Evolutionary conservation across 2,888 invertebrate genomes (phyloP).

Genomic region (Diarsia brunnea): DNA sequence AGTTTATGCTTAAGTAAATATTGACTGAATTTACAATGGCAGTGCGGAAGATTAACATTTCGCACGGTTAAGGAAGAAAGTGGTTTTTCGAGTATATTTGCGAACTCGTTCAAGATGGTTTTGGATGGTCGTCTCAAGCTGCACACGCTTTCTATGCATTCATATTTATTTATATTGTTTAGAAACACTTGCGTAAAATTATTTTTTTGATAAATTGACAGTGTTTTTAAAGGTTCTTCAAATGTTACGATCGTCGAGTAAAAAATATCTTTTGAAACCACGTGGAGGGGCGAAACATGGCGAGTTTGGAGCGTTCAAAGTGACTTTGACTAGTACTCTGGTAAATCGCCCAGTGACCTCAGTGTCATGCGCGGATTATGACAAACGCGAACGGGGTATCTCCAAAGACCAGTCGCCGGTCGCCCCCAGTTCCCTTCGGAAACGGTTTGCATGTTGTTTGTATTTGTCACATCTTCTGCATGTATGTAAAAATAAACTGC

Average conservation of each 20-base stretch:
- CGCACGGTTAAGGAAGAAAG: constrained; percentile 36
- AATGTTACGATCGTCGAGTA: neutral
- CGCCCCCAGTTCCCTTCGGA: neutral
- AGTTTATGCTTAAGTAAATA: constrained; percentile 38
- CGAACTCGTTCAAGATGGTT: constrained; percentile 21
- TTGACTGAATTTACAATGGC: constrained; percentile 22
- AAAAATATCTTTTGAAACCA: neutral
- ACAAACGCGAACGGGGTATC: neutral
- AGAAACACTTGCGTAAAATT: neutral
- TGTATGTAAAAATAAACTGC: neutral
- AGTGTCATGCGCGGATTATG: neutral
- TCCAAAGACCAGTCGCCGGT: too few relatives aligned
- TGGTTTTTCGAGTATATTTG: constrained; percentile 29
- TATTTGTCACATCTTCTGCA: neutral
- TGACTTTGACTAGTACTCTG: neutral
- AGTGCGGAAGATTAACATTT: constrained; percentile 13
- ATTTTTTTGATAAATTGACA: neutral
- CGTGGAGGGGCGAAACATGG: neutral
- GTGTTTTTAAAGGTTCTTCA: neutral
- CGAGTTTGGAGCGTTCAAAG: neutral
- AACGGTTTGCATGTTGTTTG: neutral
- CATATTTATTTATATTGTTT: neutral
- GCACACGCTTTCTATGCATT: neutral
- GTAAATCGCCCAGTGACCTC: too few relatives aligned
- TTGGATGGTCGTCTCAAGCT: neutral